Evolutionary conservation across 1,140 invertebrate genomes (phyloP).

Genomic region (Cephus cinctus): DNA sequence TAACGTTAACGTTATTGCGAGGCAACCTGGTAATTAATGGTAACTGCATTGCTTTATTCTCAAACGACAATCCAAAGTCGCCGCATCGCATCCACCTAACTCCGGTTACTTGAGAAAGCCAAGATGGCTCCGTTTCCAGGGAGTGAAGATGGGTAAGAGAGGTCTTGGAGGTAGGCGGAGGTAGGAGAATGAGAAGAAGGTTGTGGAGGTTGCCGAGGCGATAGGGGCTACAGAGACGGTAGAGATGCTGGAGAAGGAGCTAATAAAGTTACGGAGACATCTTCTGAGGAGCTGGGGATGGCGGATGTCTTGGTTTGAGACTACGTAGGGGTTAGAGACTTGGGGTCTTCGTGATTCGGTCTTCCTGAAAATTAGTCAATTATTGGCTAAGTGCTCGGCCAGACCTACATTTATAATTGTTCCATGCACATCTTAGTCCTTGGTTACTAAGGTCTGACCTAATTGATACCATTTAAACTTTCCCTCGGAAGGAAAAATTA

Average conservation of each 20-base stretch:
- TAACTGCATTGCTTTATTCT: slow-evolving; percentile 45
- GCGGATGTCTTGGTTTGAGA: slow-evolving; percentile 29
- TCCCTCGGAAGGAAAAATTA: no score
- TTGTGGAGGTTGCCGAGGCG: no score
- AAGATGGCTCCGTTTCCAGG: slow-evolving; percentile 50
- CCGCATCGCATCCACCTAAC: slow-evolving; percentile 31
- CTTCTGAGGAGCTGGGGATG: slow-evolving; percentile 30
- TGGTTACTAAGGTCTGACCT: no score
- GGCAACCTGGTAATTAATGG: slow-evolving; percentile 47
- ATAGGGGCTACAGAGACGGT: no score
- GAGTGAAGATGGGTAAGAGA: no score
- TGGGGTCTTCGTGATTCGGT: slow-evolving; percentile 36
- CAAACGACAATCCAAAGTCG: slow-evolving; percentile 32
- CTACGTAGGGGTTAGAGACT: slow-evolving; percentile 24
- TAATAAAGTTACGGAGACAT: slow-evolving; percentile 52
- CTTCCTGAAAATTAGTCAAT: slow-evolving; percentile 54
- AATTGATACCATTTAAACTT: no score
- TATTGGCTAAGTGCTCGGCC: slow-evolving; percentile 54
- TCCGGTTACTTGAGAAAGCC: slow-evolving; percentile 38
- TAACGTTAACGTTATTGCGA: no score
- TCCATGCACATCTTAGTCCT: no score
- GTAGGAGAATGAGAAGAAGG: no score
- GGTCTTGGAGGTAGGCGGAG: no score
- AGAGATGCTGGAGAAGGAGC: slow-evolving; percentile 28
- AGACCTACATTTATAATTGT: slow-evolving; percentile 45